Conservation (phyloP, 2,797 vertebrate species). For the Cirrhinus mrigala region DNA sequence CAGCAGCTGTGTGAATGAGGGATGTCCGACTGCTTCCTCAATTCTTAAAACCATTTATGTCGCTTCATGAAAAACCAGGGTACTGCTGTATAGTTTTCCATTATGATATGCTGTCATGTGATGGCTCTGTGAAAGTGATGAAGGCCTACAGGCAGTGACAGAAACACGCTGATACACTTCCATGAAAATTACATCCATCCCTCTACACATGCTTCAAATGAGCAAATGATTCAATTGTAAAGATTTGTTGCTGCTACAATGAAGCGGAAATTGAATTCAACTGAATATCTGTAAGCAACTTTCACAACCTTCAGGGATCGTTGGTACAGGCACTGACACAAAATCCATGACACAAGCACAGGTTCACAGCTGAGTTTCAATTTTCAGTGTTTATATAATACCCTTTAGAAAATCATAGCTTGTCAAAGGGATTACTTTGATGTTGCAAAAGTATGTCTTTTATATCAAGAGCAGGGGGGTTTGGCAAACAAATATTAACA, state of each 20-base stretch:
- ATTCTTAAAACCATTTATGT: slow-evolving; percentile 32
- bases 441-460: slow-evolving; percentile 2
- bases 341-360: slow-evolving; percentile 6
- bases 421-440: slow-evolving; percentile 32
- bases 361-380: neutral
- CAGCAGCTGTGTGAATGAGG: slow-evolving; percentile 46
- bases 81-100: neutral
- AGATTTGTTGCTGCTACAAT: slow-evolving; percentile 14
- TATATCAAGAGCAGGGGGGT: slow-evolving; percentile 8
- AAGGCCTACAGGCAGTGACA: slow-evolving; percentile 45
- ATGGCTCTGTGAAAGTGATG: slow-evolving; percentile 15
- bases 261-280: slow-evolving; percentile 44
- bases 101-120: neutral
- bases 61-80: slow-evolving; percentile 28
- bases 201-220: slow-evolving; percentile 22
- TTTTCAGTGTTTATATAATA: slow-evolving; percentile 29
- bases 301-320: slow-evolving; percentile 11
- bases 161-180: slow-evolving; percentile 45
- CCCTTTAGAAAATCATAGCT: slow-evolving; percentile 23
- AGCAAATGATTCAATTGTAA: slow-evolving; percentile 43
- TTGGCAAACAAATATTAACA: slow-evolving; percentile 1
- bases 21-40: slow-evolving; percentile 23
- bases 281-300: slow-evolving; percentile 6
- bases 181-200: slow-evolving; percentile 46
- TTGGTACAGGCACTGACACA: slow-evolving; percentile 13